Evolutionary conservation across 2,888 invertebrate species (phyloP), one percentile per base, ranked within the genome.

Genomic region (Aphrophora alni): DNA sequence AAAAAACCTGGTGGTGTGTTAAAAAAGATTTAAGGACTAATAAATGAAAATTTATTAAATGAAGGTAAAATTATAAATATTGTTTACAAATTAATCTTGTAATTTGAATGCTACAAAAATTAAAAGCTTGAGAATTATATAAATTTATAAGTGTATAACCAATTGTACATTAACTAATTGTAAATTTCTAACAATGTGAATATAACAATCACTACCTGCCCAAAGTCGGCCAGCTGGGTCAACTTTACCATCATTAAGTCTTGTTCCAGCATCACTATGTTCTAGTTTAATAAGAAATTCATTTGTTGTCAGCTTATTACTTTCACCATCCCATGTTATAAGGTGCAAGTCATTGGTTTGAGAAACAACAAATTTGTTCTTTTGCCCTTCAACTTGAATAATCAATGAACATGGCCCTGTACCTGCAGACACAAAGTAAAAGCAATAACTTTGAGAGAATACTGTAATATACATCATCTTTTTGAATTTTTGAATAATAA

Each of bases 201-300:
- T 69, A 21, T 69, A 21, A 12, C 14, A 68, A n/a, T 21, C 3
- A 59, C 21, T 21, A 74, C 95, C 95, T 84, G 93, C 93, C 90
- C 93, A 95, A 28, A 95, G 89, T 75, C 95, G 89, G 3, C 95
- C 95, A 12, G 88, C 87, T 14, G 93, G 92, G 87, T 95, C 95
- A 44, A 93, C 93, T 88, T 95, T 96, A 38, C 92, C 95, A 86
- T 95, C 95, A 85, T 95, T 96, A 86, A 95, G 91, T 85, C 94
- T 89, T 10, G 81, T 84, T 2, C 87, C 84, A 81, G 89, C 93
- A 44, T 89, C 89, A 8, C 21, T 59, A 59, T 59, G 1, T 59
- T 59, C 21, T 21, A 59, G 3, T 21, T n/a, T 21, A 21, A 59
- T 3, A 59, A 59, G 21, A 59, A 59, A 3, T 59, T 59, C 59